Evolutionary conservation across 2,888 invertebrate species (phyloP), one percentile per base, ranked within the genome.

Genomic region (Tetragonisca angustula): DNA sequence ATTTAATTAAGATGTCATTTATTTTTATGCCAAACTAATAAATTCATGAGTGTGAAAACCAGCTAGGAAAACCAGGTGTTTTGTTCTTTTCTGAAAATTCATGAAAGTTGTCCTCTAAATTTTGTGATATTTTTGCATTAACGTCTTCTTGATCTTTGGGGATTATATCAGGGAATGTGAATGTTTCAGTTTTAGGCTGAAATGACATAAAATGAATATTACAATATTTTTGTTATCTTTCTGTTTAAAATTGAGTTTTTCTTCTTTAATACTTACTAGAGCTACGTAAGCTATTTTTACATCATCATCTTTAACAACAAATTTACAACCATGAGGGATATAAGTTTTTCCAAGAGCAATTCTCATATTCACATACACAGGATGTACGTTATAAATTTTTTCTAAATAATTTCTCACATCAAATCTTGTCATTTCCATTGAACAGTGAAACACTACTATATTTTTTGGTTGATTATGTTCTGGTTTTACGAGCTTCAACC

Each of bases 341-440:
- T 95, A 85, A 95, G 97, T 96, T 92, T 95, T 96, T 83, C 98
- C 98, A 92, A 96, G 90, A 62, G 95, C 95, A 83, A 98, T 97
- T 91, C 96, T 95, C 0, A 98, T 98, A 81, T 97, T 95, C 0
- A 99, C 97, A 91, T 97, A 95, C 2, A 97, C 95, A 0, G 98
- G 97, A 36, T 97, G 97, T 21, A 99, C 95, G 82, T 98, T 96
- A 93, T 99, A 99, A 89, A 99, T 99, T 95, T 99, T 99, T 93
- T 98, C 97, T 88, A 99, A 95, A 94, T 99, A 99, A 94, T 98
- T 98, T 93, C 96, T 97, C 0, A 99, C 96, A 94, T 99, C 99
- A 91, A 95, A 93, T 93, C 96, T 97, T 0, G 98, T 98, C 99
- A 99, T 99, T 95, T 98, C 97, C 95, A 98, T 97, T 15, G 99